Conservation (phyloP, 2,797 vertebrate species). For the Malacoraja senta region DNA sequence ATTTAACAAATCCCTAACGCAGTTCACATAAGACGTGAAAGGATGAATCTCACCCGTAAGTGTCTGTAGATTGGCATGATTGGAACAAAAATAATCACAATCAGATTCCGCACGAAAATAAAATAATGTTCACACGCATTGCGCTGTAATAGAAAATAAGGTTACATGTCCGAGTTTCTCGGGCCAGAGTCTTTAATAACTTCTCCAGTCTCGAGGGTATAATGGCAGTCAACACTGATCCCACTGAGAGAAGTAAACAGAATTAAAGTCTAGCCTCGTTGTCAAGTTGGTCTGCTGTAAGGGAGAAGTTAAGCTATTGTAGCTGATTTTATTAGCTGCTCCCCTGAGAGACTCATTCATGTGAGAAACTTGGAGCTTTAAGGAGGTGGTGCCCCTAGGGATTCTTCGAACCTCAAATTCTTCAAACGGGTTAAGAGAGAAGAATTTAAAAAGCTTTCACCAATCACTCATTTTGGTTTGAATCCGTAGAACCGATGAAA, state of each 20-base stretch:
- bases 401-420: slow-evolving; percentile 4
- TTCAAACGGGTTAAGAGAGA: background rate
- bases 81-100: no score
- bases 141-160: no score
- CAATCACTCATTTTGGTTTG: background rate
- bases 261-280: background rate
- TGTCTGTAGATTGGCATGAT: no score
- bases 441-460: background rate
- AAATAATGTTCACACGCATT: no score
- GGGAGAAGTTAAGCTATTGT: slow-evolving; percentile 21
- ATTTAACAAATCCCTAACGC: no score
- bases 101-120: no score
- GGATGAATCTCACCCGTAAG: no score
- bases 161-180: no score
- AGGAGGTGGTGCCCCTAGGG: background rate
- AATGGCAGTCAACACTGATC: slow-evolving; percentile 9
- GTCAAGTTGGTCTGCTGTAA: slow-evolving; percentile 29
- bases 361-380: slow-evolving; percentile 21
- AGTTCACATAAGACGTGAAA: no score
- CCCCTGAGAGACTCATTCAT: slow-evolving; percentile 8
- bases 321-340: slow-evolving; percentile 27
- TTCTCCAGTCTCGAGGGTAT: background rate
- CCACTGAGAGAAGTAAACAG: slow-evolving; percentile 13
- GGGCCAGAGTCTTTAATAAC: background rate
- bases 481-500: background rate